phyloP scores from a whole-genome alignment of 2,797 vertebrate species.

The Kryptolebias ocellatus region DNA sequence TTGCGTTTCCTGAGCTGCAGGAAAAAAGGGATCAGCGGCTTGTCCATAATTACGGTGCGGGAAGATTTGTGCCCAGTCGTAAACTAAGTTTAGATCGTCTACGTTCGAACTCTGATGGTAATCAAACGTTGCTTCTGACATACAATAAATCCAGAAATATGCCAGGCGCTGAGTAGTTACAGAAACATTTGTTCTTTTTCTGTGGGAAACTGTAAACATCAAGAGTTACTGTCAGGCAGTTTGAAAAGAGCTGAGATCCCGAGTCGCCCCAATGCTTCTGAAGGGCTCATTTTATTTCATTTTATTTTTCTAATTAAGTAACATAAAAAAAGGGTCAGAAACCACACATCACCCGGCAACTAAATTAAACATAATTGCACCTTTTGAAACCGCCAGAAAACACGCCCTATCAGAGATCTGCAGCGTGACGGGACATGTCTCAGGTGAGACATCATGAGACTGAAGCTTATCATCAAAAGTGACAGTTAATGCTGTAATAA shows the following conservation, averaged over 20 bases:
- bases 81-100: slow-evolving; percentile 56
- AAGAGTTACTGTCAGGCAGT: slow-evolving; percentile 12
- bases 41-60: slow-evolving; percentile 76
- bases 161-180: neutral
- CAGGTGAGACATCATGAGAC: slow-evolving; percentile 51
- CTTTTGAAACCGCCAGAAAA: slow-evolving; percentile 54
- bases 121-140: slow-evolving; percentile 41
- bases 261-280: neutral
- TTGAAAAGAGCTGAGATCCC: slow-evolving; percentile 15
- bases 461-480: slow-evolving; percentile 41
- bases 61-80: slow-evolving; percentile 65
- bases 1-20: slow-evolving; percentile 81
- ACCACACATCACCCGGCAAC: slow-evolving; percentile 67
- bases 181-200: slow-evolving; percentile 18
- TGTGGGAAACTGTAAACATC: slow-evolving; percentile 1
- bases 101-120: slow-evolving; percentile 17
- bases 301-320: too few relatives aligned
- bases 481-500: slow-evolving; percentile 47
- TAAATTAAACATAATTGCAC: slow-evolving; percentile 73
- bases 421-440: slow-evolving; percentile 70
- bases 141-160: slow-evolving; percentile 20
- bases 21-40: slow-evolving; percentile 78
- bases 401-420: slow-evolving; percentile 51
- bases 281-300: neutral
- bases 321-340: slow-evolving; percentile 15